A percentile compares a stretch with the other conserved stretches of the same genome.
phyloP scores from a whole-genome alignment of 2,113 vertebrate species.

The Clinocottus analis region DNA sequence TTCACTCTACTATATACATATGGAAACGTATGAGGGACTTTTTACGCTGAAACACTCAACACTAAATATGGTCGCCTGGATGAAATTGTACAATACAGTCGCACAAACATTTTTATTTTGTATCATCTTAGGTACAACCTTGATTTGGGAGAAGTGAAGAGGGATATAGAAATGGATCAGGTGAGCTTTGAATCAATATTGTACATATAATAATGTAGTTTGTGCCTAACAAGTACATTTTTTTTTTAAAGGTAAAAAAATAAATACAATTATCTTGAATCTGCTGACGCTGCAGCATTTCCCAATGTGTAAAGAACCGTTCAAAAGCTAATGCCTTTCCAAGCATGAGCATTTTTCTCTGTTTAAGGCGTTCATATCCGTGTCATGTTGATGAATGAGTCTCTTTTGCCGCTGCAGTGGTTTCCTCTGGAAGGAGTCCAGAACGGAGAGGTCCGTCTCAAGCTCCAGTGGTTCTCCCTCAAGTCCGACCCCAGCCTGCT shows the following conservation, averaged over 20 bases:
- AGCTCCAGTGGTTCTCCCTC: constrained; percentile 93
- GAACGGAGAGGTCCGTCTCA: constrained; percentile 88
- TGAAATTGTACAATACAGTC: neutral
- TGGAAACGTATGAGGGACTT: neutral
- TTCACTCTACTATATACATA: neutral
- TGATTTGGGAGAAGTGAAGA: constrained; percentile 91
- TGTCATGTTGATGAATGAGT: neutral
- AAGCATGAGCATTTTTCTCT: neutral
- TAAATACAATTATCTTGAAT: neutral
- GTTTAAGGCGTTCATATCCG: neutral
- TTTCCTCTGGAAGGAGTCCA: constrained; percentile 85
- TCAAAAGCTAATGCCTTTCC: neutral
- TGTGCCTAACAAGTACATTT: neutral
- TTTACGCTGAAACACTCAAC: neutral
- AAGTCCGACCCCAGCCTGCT: constrained; percentile 77
- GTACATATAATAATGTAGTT: neutral
- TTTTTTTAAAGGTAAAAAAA: neutral
- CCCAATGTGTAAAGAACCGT: neutral
- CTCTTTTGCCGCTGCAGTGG: constrained; percentile 83
- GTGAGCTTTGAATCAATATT: constrained; percentile 74
- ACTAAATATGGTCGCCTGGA: neutral
- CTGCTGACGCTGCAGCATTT: neutral
- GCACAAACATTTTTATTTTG: neutral
- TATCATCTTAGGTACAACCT: constrained; percentile 85
- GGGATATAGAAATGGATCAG: constrained; percentile 88